These are phyloP conservation scores for Menura novaehollandiae DNA, from an alignment of 2,113 vertebrate species.

Conservation along the genomic window DNA sequence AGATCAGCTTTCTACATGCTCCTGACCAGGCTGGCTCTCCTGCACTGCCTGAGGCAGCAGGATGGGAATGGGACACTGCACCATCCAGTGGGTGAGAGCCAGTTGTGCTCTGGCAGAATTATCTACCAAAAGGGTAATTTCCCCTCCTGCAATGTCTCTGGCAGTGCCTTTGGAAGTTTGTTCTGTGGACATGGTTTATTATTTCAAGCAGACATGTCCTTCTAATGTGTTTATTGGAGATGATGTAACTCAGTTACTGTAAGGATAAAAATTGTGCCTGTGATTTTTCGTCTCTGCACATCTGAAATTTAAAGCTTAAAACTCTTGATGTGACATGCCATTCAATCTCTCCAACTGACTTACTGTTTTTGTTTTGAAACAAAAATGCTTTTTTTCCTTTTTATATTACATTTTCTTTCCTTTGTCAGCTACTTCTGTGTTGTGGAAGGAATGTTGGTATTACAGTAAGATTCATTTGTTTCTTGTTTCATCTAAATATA, in stretches of 20 bases:
- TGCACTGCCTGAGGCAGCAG: neutral
- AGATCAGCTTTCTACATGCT: accelerated
- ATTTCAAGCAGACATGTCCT: neutral
- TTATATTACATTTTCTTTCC: neutral
- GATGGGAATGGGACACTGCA: neutral
- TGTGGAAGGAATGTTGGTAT: neutral
- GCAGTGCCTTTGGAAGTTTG: neutral
- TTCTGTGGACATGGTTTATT: neutral
- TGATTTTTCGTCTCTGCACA: neutral
- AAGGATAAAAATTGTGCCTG: neutral
- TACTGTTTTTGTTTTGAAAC: neutral
- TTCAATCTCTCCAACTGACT: neutral
- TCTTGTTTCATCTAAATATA: neutral
- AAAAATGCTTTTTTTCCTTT: neutral
- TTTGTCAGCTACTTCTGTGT: neutral
- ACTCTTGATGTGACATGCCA: neutral
- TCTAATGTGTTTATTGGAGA: neutral
- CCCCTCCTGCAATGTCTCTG: neutral
- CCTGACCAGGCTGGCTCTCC: neutral
- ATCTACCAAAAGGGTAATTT: neutral
- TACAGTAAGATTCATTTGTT: neutral
- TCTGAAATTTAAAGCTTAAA: neutral
- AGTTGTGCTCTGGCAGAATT: neutral
- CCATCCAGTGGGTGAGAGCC: neutral
- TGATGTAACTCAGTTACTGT: neutral